Conservation (phyloP, 2,113 vertebrate species). For the Lethenteron reissneri region DNA sequence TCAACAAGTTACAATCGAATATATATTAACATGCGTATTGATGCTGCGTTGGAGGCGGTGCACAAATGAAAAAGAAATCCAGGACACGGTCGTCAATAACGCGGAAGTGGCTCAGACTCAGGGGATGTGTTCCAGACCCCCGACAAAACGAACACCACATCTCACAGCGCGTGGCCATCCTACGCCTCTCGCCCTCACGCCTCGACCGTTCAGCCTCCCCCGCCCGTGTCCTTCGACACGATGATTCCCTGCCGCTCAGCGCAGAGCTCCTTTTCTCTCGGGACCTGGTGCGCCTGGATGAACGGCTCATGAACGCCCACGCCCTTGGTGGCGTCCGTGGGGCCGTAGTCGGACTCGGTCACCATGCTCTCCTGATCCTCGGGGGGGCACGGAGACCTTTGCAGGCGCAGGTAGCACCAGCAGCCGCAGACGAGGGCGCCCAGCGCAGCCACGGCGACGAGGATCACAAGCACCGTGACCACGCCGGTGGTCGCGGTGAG, state of each 20-base stretch:
- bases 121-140: no score
- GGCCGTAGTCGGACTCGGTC: constrained; percentile 20
- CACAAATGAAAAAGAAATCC: no score
- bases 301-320: constrained; percentile 39
- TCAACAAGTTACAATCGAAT: no score
- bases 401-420: constrained; percentile 57
- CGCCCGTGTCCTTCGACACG: constrained; percentile 26
- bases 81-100: no score
- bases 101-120: no score
- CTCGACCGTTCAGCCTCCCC: constrained; percentile 19
- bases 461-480: constrained; percentile 49
- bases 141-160: no score
- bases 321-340: constrained; percentile 18
- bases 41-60: no score
- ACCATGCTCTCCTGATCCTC: constrained; percentile 66
- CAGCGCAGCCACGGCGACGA: constrained; percentile 49
- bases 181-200: no score
- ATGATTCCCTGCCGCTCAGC: constrained; percentile 47
- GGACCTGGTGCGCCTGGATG: constrained; percentile 52
- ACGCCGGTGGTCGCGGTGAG: constrained; percentile 52
- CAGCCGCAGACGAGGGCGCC: constrained; percentile 55
- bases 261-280: constrained; percentile 29
- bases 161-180: no score
- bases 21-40: no score
- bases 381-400: constrained; percentile 39